Percentiles rank a stretch among this genome's conserved stretches.
phyloP scores from a whole-genome alignment of 2,113 vertebrate species.

The Periophthalmodon schlosseri region DNA sequence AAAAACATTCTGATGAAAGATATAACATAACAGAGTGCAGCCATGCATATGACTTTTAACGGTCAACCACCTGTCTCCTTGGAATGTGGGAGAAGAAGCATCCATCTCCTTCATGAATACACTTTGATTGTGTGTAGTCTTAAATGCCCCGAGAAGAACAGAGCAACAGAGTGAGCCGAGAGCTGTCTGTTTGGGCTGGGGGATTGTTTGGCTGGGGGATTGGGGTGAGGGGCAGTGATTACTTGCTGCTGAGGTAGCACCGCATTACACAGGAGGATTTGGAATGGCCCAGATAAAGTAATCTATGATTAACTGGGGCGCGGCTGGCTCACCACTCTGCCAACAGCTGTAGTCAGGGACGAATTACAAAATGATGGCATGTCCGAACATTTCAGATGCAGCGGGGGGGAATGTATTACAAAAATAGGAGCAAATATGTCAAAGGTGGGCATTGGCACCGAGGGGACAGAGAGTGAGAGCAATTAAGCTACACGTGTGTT shows the following conservation, averaged over 20 bases:
- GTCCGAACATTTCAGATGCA: slow-evolving; percentile 66
- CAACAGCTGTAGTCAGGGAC: slow-evolving; percentile 73
- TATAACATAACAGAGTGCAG: too few species aligned
- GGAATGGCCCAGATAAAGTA: slow-evolving; percentile 80
- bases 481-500: slow-evolving; percentile 46
- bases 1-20: neutral
- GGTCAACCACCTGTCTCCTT: too few species aligned
- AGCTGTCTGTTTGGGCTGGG: neutral
- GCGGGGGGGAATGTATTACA: slow-evolving; percentile 49
- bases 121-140: slow-evolving; percentile 70
- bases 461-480: slow-evolving; percentile 23
- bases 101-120: slow-evolving; percentile 48
- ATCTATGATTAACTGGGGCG: slow-evolving; percentile 79
- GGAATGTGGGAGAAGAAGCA: too few species aligned
- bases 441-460: slow-evolving; percentile 40
- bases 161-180: neutral
- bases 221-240: slow-evolving; percentile 58
- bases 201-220: slow-evolving; percentile 19
- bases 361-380: slow-evolving; percentile 71
- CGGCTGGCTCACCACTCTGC: slow-evolving; percentile 61
- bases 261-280: slow-evolving; percentile 77
- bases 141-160: slow-evolving; percentile 33
- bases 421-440: slow-evolving; percentile 25
- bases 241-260: slow-evolving; percentile 73
- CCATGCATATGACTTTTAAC: too few species aligned